phyloP scores from a whole-genome alignment of 2,888 invertebrate species.

The Pegoplata infirma region DNA sequence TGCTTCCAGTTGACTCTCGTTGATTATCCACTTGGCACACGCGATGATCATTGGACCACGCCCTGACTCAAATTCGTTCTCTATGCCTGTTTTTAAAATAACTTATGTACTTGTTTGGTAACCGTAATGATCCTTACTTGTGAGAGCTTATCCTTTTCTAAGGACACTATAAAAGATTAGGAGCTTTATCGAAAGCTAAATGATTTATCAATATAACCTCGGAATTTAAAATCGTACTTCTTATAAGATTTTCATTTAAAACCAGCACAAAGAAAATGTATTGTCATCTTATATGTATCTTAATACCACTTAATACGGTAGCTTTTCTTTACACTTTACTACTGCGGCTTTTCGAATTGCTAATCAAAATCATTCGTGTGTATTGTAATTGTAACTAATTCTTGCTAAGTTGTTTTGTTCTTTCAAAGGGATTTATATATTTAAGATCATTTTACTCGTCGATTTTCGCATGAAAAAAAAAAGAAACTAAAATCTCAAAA shows the following conservation, averaged over 20 bases:
- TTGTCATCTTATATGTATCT: background rate
- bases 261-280: background rate
- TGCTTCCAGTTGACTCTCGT: too few species aligned
- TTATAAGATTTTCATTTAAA: background rate
- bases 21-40: too few species aligned
- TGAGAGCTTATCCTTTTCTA: too few species aligned
- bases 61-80: too few species aligned
- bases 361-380: constrained; percentile 41
- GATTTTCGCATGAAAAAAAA: constrained; percentile 33
- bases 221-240: background rate
- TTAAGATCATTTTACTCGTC: constrained; percentile 31
- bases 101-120: too few species aligned
- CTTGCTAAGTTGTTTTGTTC: constrained; percentile 1
- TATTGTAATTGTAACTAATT: constrained; percentile 8
- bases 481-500: background rate
- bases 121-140: too few species aligned
- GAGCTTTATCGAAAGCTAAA: too few species aligned
- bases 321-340: background rate
- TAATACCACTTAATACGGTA: background rate
- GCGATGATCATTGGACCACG: too few species aligned
- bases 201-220: too few species aligned
- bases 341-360: constrained; percentile 15
- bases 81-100: too few species aligned
- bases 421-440: constrained; percentile 22
- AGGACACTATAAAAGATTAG: too few species aligned